Base-by-base conservation (phyloP, 2,797 vertebrate genomes). In the Pangasius sanitwongsei region DNA sequence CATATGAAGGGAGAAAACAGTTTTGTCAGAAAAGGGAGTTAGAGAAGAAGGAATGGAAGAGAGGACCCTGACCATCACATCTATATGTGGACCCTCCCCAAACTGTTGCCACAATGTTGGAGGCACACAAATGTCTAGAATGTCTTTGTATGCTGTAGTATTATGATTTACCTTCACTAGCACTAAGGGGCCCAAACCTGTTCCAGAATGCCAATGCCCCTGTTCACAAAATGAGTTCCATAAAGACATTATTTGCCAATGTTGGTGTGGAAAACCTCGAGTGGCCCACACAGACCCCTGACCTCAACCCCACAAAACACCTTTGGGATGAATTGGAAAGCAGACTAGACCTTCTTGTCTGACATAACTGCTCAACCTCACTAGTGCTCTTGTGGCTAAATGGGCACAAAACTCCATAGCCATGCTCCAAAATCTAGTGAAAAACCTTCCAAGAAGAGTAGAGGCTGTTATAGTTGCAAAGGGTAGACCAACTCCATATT, bases 1-100 rank as follows among this genome's bases (percentile, higher is more conserved):
- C 44, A 55, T 41, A 53, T 59, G 48, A 31, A 83, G n/a, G 63
- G 75, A 86, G 31, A 75, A 28, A 90, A 69, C n/a, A 16, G 34
- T 55, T 65, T 59, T 37, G 5, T 80, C 48, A 9, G 87, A 41
- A 57, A 75, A 25, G 8, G 28, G 59, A 80, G 44, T 61, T 44
- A 34, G 23, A 77, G 83, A 23, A 34, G 28, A 78, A 34, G 2
- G 44, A 67, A 41, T 20, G 31, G 48, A 63, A 44, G 50, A 70
- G 13, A 37, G 34, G 57, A 41, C 57, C 15, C 16, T 20, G 74
- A 77, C 25, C 2, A 50, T 28, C 74, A 77, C 44, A 77, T 4
- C 44, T 50, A 50, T 50, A 50, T 75, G 25, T 6, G 2, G 2
- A 3, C 59, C n/a, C 16, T 69, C 65, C 65, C 65, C 31, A 75